Conservation (phyloP, 2,113 vertebrate genomes). For the Marmota flaviventris region DNA sequence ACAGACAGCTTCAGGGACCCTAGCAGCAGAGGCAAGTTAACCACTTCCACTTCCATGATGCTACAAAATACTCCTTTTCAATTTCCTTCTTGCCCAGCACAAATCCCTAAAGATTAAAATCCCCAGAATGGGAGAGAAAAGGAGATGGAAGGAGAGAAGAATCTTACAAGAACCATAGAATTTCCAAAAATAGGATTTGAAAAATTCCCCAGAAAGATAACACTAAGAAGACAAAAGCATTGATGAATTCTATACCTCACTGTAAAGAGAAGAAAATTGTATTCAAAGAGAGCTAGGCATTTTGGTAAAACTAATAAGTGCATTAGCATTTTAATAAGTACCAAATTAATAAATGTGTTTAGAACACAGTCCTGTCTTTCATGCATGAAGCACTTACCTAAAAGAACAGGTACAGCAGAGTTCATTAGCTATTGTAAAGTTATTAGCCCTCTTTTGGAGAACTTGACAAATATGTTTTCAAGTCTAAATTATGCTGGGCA, state of each 20-base stretch:
- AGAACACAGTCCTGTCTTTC: neutral
- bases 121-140: neutral
- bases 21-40: fast-evolving
- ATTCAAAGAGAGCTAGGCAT: neutral
- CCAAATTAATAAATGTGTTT: neutral
- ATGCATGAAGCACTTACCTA: neutral
- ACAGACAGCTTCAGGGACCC: neutral
- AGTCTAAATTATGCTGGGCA: neutral
- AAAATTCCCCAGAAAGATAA: neutral
- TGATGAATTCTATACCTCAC: neutral
- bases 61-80: neutral
- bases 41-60: neutral
- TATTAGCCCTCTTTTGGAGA: neutral
- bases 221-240: neutral
- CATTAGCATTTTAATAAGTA: too few species aligned
- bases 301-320: neutral
- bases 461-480: neutral
- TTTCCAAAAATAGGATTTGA: neutral
- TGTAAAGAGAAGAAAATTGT: neutral
- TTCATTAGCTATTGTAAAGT: neutral
- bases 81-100: neutral
- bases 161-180: neutral
- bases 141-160: neutral
- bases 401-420: neutral
- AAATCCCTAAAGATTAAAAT: neutral